These are phyloP conservation scores for Pipistrellus nathusii DNA, from an alignment of 2,797 vertebrate species.

Conservation along the genomic window DNA sequence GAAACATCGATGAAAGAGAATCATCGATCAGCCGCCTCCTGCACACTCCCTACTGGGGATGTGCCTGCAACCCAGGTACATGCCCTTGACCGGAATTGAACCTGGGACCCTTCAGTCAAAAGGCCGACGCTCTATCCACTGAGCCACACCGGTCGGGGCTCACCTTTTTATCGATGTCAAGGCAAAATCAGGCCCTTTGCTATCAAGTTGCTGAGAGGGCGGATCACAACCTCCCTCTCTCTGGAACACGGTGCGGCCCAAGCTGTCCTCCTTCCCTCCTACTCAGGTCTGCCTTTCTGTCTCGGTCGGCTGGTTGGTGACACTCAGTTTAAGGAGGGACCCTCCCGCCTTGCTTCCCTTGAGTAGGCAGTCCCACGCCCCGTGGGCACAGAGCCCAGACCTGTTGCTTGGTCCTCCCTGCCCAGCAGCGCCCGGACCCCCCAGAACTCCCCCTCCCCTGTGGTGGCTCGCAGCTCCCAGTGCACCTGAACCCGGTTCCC, in stretches of 20 bases:
- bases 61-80: no score
- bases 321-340: background rate
- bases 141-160: no score
- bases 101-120: no score
- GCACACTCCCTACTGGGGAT: no score
- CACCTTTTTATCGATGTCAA: slow-evolving; percentile 23
- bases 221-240: background rate
- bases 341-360: no score
- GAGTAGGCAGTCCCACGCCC: rapidly evolving
- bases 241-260: no score
- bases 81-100: no score
- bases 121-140: no score
- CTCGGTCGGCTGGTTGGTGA: background rate
- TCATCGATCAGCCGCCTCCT: no score
- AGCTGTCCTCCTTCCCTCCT: background rate
- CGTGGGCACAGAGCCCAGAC: background rate
- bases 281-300: background rate
- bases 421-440: rapidly evolving
- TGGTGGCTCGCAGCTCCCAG: background rate
- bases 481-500: background rate
- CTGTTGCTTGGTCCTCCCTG: background rate
- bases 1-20: no score
- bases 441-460: no score
- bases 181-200: background rate
- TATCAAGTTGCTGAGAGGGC: background rate